phyloP scores from a whole-genome alignment of 1,140 invertebrate genomes.

The Ephestia elutella region DNA sequence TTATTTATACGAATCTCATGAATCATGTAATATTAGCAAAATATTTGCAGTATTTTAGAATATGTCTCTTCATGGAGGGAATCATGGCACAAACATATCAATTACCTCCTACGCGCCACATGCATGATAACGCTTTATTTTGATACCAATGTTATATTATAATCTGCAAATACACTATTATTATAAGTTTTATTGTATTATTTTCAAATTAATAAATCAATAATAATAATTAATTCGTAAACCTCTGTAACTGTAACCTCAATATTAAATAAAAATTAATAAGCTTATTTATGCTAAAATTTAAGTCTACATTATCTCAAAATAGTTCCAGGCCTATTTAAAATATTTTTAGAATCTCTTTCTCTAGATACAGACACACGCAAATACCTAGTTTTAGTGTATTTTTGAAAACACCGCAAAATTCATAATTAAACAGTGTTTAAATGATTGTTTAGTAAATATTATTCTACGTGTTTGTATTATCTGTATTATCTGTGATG shows the following conservation, averaged over 20 bases:
- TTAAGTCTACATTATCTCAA: background rate
- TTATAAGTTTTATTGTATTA: too few species aligned
- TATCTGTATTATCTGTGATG: conserved; percentile 67
- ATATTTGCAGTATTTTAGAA: too few species aligned
- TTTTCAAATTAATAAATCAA: too few species aligned
- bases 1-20: too few species aligned
- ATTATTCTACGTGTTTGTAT: conserved; percentile 51
- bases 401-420: background rate
- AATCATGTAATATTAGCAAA: too few species aligned
- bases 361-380: background rate
- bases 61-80: background rate
- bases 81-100: background rate
- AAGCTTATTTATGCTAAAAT: too few species aligned
- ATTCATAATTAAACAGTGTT: conserved; percentile 10
- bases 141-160: too few species aligned
- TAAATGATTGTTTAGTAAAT: conserved; percentile 37
- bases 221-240: too few species aligned
- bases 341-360: background rate
- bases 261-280: too few species aligned
- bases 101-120: background rate
- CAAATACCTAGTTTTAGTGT: background rate
- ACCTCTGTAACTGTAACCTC: too few species aligned
- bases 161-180: too few species aligned
- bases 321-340: background rate
- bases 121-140: background rate